Percentiles rank a stretch among this genome's conserved stretches.
phyloP scores from a whole-genome alignment of 2,888 invertebrate species.

The Metallyticus violacea region DNA sequence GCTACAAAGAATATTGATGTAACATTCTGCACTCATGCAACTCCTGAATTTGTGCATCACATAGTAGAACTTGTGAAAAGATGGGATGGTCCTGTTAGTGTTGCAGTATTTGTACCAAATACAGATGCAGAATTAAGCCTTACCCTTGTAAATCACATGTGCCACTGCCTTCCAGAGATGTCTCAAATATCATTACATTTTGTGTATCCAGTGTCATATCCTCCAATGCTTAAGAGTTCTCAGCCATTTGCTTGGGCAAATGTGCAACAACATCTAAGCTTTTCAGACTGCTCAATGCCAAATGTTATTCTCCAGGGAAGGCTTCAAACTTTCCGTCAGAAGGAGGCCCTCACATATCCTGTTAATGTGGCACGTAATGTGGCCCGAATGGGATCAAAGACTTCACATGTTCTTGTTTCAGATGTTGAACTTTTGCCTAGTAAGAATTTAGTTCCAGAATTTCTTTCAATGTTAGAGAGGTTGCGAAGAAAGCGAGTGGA shows the following conservation, averaged over 20 bases:
- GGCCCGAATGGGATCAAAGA: conserved; percentile 62
- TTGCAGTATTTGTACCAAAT: conserved; percentile 66
- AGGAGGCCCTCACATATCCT: conserved; percentile 57
- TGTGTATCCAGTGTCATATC: conserved; percentile 57
- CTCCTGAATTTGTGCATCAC: conserved; percentile 67
- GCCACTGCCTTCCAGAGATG: conserved; percentile 66
- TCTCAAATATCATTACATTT: conserved; percentile 66
- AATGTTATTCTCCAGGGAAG: conserved; percentile 23
- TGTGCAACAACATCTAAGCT: neutral
- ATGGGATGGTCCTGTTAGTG: conserved; percentile 71
- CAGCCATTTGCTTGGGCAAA: neutral
- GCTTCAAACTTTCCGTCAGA: conserved; percentile 36
- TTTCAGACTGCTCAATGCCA: conserved; percentile 27
- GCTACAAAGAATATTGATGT: conserved; percentile 48
- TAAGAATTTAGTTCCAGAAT: conserved; percentile 57
- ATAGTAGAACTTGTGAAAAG: conserved; percentile 62
- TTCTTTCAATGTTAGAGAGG: conserved; percentile 56
- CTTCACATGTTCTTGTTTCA: conserved; percentile 64
- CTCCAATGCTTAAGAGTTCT: conserved; percentile 45
- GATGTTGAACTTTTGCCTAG: conserved; percentile 73
- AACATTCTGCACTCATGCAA: conserved; percentile 70
- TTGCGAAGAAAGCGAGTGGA: conserved; percentile 47
- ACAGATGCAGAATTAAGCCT: conserved; percentile 62
- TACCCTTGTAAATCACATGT: conserved; percentile 60
- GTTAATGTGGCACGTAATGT: conserved; percentile 72